phyloP scores from a whole-genome alignment of 2,888 invertebrate species.

The Lymantria dispar region DNA sequence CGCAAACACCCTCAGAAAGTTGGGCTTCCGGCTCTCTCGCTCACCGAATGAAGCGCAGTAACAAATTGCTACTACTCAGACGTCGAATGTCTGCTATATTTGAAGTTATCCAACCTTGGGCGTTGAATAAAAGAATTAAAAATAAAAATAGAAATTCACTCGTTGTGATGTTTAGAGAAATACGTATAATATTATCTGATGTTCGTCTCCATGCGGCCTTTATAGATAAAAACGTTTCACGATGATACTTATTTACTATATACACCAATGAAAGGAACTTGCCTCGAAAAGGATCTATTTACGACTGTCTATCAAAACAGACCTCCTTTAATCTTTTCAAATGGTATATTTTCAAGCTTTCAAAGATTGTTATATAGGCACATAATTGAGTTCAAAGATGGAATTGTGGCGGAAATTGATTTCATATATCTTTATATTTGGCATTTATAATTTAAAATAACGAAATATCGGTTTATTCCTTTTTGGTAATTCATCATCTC shows the following conservation, averaged over 20 bases:
- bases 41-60: no score
- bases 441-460: no score
- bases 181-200: conserved; percentile 43
- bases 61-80: no score
- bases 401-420: conserved; percentile 47
- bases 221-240: conserved; percentile 41
- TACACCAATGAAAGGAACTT: conserved; percentile 47
- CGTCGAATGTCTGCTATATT: conserved; percentile 10
- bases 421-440: conserved; percentile 22
- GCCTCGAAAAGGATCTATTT: conserved; percentile 50
- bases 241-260: conserved; percentile 42
- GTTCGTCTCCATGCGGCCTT: conserved; percentile 39
- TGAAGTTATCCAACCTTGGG: conserved; percentile 10
- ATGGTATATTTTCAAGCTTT: conserved; percentile 39
- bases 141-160: conserved; percentile 16
- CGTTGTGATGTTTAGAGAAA: conserved; percentile 28
- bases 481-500: no score
- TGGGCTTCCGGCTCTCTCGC: no score
- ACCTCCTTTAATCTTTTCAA: conserved; percentile 51
- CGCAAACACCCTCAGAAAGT: no score
- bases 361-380: conserved; percentile 31
- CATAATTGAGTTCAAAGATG: conserved; percentile 32
- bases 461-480: no score
- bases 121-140: conserved; percentile 17
- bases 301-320: conserved; percentile 51